phyloP scores from a whole-genome alignment of 2,888 invertebrate genomes.

The Hyppa rectilinea region DNA sequence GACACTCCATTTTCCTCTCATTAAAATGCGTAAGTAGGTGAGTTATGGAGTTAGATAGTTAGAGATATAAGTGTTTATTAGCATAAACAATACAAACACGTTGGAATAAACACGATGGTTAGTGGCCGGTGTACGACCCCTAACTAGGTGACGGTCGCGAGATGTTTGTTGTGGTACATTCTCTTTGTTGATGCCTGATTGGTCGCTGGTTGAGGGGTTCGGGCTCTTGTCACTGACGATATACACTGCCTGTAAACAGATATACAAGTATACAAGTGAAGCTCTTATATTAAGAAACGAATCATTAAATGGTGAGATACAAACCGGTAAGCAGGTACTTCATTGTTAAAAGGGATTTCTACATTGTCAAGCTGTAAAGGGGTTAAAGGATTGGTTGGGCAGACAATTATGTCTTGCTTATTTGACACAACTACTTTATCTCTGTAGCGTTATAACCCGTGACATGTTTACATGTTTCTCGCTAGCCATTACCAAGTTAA shows the following conservation, averaged over 20 bases:
- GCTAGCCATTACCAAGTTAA: neutral
- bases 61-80: conserved; percentile 48
- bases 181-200: conserved; percentile 55
- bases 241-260: neutral
- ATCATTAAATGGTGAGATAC: neutral
- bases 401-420: neutral
- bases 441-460: neutral
- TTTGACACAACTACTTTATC: neutral
- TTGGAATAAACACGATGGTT: conserved; percentile 42
- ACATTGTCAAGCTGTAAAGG: neutral
- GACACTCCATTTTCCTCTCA: conserved; percentile 24
- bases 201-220: conserved; percentile 21
- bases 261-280: neutral
- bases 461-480: neutral
- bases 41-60: conserved; percentile 38
- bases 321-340: neutral
- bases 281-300: neutral
- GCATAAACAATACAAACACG: conserved; percentile 50
- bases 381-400: neutral
- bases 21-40: conserved; percentile 38
- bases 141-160: conserved; percentile 72
- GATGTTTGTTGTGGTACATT: conserved; percentile 49
- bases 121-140: conserved; percentile 61
- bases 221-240: neutral
- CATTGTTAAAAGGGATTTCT: neutral